phyloP scores from a whole-genome alignment of 2,797 vertebrate genomes.

The Argya squamiceps region DNA sequence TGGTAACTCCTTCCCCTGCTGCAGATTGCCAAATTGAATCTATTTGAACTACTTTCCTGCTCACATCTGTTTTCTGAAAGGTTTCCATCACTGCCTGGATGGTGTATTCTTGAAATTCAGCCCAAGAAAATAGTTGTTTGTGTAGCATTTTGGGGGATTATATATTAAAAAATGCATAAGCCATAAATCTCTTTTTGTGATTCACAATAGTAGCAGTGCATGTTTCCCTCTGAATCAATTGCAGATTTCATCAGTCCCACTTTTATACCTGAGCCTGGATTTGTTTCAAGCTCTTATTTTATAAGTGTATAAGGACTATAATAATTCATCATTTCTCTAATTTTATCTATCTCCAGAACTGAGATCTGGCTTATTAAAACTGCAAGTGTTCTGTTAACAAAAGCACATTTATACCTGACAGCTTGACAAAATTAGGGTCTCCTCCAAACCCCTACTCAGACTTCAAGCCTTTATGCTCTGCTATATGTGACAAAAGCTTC shows the following conservation, averaged over 20 bases:
- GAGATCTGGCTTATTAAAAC: conserved; percentile 14
- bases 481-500: background rate
- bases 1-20: background rate
- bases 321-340: background rate
- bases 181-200: conserved; percentile 20
- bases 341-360: conserved; percentile 4
- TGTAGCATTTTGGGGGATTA: conserved; percentile 23
- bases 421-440: background rate
- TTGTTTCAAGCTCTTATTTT: conserved; percentile 33
- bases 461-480: background rate
- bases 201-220: background rate
- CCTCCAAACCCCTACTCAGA: background rate
- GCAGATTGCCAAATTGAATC: conserved; percentile 29
- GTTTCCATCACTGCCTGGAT: conserved; percentile 7
- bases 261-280: conserved; percentile 24
- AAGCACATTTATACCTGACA: background rate
- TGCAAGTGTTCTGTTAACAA: background rate
- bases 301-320: background rate
- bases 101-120: conserved; percentile 26
- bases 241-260: conserved; percentile 32
- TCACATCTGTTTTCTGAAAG: conserved; percentile 34
- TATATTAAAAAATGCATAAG: conserved; percentile 49
- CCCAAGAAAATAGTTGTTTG: background rate
- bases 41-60: conserved; percentile 17
- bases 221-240: conserved; percentile 9